Base-by-base conservation (phyloP, 1,140 invertebrate species). In the Araneus ventricosus region DNA sequence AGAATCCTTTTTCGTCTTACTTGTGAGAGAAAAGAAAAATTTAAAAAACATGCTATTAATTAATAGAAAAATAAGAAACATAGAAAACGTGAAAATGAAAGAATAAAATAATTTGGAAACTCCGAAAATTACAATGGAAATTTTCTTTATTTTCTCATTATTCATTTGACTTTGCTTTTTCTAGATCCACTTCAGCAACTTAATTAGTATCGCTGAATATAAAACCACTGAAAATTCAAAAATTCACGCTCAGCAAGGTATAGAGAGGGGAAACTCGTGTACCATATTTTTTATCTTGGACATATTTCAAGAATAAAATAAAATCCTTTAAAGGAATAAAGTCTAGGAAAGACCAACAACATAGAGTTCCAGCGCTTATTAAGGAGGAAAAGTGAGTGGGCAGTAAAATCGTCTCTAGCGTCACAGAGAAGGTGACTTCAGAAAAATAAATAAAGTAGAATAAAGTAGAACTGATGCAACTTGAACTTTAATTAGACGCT, bases 281-380 rank as follows among this genome's bases (percentile, higher is more conserved):
- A 63, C 0, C n/a, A 24, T n/a, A 63, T 14, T 63, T 63, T n/a
- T 61, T 63, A 0, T 52, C 45, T 2, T 52, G 45, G 17, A 63
- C 6, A 8, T 22, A 63, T 63, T 63, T 63, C 22, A 52, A 20
- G 5, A 61, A n/a, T 6, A n/a, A 63, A 63, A 63, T 63, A 8
- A 63, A 24, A n/a, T 63, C 59, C n/a, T 24, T 24, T 63, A 63
- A 63, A 63, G n/a, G 59, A 10, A 63, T 24, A n/a, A 63, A 63
- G n/a, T 63, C 59, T n/a, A 63, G n/a, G 59, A 63, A 63, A 63
- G 59, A 63, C 59, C 59, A 63, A n/a, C 59, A 63, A n/a, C 59
- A 63, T 63, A 24, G n/a, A 63, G 17, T 63, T n/a, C 59, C 20
- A 63, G 59, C 7, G n/a, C 20, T 63, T 63, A 63, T 63, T 63